phyloP scores from a whole-genome alignment of 2,888 invertebrate species.

The Synanthedon vespiformis region DNA sequence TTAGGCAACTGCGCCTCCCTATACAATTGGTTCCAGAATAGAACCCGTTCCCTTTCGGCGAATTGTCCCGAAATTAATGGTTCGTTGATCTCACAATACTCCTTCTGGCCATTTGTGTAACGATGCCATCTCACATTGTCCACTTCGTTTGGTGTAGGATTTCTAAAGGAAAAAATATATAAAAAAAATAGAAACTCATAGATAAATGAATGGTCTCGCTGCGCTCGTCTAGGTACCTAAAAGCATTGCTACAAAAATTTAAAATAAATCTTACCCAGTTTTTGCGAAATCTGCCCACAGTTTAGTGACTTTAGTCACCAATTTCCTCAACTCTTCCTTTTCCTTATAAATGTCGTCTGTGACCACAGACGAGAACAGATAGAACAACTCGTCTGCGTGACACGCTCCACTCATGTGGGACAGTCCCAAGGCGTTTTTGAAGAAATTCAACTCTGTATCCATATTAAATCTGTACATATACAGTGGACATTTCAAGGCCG shows the following conservation, averaged over 20 bases:
- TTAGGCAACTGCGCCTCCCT: constrained; percentile 17
- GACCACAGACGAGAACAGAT: constrained; percentile 33
- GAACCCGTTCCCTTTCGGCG: constrained; percentile 23
- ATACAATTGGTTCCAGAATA: constrained; percentile 40
- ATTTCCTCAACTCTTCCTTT: constrained; percentile 21
- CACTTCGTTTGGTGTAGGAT: constrained; percentile 35
- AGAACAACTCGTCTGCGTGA: constrained; percentile 51
- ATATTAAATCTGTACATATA: constrained; percentile 40
- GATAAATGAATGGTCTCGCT: too few species aligned
- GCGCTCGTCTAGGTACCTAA: too few species aligned
- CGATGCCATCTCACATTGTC: constrained; percentile 35
- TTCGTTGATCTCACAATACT: constrained; percentile 32
- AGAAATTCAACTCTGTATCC: constrained; percentile 35
- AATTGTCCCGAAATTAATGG: constrained; percentile 22
- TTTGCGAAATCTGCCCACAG: constrained; percentile 56
- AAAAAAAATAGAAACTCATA: neutral
- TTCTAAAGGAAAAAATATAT: constrained; percentile 20
- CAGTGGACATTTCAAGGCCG: constrained; percentile 14
- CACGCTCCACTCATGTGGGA: constrained; percentile 32
- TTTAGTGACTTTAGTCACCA: constrained; percentile 31
- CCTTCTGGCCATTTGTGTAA: constrained; percentile 14
- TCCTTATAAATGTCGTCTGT: constrained; percentile 27
- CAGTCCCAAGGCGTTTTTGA: constrained; percentile 22
- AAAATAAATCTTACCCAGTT: constrained; percentile 26
- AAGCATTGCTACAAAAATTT: too few species aligned